Base-by-base conservation (phyloP, 1,140 invertebrate species). In the Brachionus calyciflorus region DNA sequence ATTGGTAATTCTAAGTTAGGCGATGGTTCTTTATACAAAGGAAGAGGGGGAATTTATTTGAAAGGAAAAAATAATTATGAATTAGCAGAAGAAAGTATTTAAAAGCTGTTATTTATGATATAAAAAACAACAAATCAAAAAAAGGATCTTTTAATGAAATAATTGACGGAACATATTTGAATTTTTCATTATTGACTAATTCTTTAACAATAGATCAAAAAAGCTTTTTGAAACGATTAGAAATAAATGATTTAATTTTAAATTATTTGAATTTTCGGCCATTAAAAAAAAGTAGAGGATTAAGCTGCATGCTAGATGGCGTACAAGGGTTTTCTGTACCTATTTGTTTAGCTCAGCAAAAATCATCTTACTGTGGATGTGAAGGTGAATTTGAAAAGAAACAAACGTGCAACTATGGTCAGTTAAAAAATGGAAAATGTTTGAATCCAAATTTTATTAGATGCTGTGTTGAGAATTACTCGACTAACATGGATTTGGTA, bases 61-160 rank as follows among this genome's bases (percentile, higher is more conserved):
- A 65, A 28, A 65, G 60, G 60, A 37, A 65, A 65, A 41, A 21
- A n/a, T 12, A 65, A 65, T 44, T 65, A 65, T 24, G 33, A 37
- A 37, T 5, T 3, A 37, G 33, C 33, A 3, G 9, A 37, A 37
- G 4, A 3, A 37, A 37, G 33, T 37, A 37, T 9, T 37, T 37
- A 37, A 37, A 37, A 37, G 4, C 9, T n/a, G 33, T 14, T 63
- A 17, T 63, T 5, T 5, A 37, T n/a, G 17, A 37, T 14, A 33
- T 12, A 37, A 37, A 28, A 40, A 33, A 37, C 17, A 14, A 2
- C 17, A 19, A 10, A 33, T 10, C 57, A 37, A 17, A 0, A 7
- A 63, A 63, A 7, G 33, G n/a, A 24, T n/a, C 17, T n/a, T 37
- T 63, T 6, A 37, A 37, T 2, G n/a, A 37, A 63, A 28, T 63